A percentile compares a stretch with the other conserved stretches of the same genome.
Evolutionary conservation across 1,140 invertebrate genomes (phyloP).

Genomic region (Heliconius eleuchia): DNA sequence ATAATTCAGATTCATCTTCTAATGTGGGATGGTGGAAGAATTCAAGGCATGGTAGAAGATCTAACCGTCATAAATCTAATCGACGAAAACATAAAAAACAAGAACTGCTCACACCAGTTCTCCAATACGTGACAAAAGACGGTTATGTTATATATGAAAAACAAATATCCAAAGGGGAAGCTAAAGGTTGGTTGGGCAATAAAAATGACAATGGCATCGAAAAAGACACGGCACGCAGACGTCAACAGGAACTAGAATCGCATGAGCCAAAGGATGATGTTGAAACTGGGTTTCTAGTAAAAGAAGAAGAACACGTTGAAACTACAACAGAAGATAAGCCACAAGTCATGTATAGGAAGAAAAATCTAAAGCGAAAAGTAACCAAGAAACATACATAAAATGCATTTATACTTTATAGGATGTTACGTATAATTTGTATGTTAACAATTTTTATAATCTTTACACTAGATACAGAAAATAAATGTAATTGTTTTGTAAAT

Average conservation of each 20-base stretch:
- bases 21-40: constrained; percentile 52
- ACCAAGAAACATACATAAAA: constrained; percentile 19
- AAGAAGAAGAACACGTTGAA: constrained; percentile 38
- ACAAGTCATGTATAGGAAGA: constrained; percentile 22
- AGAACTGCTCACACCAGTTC: constrained; percentile 57
- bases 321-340: constrained; percentile 36
- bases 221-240: constrained; percentile 20
- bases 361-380: constrained; percentile 30
- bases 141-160: constrained; percentile 75
- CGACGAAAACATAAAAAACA: constrained; percentile 42
- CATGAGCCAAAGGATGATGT: constrained; percentile 28
- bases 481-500: neutral
- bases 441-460: constrained; percentile 23
- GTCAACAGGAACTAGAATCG: constrained; percentile 36
- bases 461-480: neutral
- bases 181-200: constrained; percentile 60
- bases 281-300: constrained; percentile 31
- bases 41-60: constrained; percentile 36
- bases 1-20: constrained; percentile 44
- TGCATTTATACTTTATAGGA: neutral
- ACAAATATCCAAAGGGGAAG: constrained; percentile 66
- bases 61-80: constrained; percentile 38
- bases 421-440: neutral
- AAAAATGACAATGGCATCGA: constrained; percentile 42
- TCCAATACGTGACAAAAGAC: constrained; percentile 71